A percentile compares a stretch with the other conserved stretches of the same genome.
These are phyloP conservation scores for Biston stratarius DNA, from an alignment of 2,888 invertebrate species.

Conservation along the genomic window DNA sequence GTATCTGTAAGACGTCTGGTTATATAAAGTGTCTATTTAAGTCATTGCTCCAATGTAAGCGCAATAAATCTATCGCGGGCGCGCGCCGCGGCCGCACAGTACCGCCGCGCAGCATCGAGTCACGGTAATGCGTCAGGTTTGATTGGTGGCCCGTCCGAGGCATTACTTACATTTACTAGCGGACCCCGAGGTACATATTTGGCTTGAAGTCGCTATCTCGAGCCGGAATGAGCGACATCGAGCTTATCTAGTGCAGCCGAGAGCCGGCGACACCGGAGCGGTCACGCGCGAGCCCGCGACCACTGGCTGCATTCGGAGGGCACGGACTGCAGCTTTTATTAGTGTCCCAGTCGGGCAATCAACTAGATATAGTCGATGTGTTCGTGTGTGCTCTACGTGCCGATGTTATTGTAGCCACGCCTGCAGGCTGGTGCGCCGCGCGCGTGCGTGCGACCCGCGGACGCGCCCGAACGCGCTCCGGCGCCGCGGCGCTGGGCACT, in stretches of 20 bases:
- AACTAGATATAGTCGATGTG: too few relatives aligned
- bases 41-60: background rate
- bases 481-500: too few relatives aligned
- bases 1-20: background rate
- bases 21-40: background rate
- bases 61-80: conserved; percentile 16
- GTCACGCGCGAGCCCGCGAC: background rate
- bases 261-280: background rate
- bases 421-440: too few relatives aligned
- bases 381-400: too few relatives aligned
- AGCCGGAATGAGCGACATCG: conserved; percentile 21
- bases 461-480: too few relatives aligned
- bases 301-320: too few relatives aligned
- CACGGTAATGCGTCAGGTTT: conserved; percentile 46
- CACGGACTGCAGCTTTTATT: background rate
- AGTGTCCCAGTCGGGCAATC: background rate
- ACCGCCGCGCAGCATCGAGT: conserved; percentile 19
- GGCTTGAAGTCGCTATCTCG: conserved; percentile 32
- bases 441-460: too few relatives aligned
- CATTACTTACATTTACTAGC: conserved; percentile 47
- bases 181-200: conserved; percentile 42
- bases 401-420: too few relatives aligned
- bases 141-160: conserved; percentile 41
- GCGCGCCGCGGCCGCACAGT: background rate
- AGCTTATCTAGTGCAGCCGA: background rate